Base-by-base conservation (phyloP, 2,888 invertebrate species). In the Onchidella celtica region DNA sequence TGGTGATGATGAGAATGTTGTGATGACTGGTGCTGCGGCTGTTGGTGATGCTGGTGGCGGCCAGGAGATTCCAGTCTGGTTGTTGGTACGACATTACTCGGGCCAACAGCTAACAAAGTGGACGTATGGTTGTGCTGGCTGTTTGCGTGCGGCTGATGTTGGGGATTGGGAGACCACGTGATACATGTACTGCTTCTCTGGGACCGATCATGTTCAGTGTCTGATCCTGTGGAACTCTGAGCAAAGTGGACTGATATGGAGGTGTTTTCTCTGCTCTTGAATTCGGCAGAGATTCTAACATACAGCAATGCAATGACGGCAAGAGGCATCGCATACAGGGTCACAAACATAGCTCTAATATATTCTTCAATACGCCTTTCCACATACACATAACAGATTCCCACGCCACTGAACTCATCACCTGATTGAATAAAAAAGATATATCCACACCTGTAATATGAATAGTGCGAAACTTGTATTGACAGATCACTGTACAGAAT, bases 291-390 rank as follows among this genome's bases (percentile, higher is more conserved):
- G 70, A 95, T 95, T 88, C 95, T 94, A 68, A 96, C 95, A 89
- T 95, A 95, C 38, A 96, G 93, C 90, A 95, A 96, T 2, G 95
- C 95, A 81, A 95, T 94, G 70, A 95, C 93, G 2, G 95, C 94
- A 79, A 95, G 89, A 0, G 95, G 95, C 77, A 94, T 93, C 76
- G 94, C 94, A 88, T 95, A 95, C 68, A 93, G 80, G 2, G 90
- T 89, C 14, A 92, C 91, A 84, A 92, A 92, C 85, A 93, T 89
- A 0, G 91, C 92, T 29, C 92, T 87, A 47, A 92, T 89, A 83
- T 92, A 93, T 83, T 92, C 92, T 81, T 92, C 91, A 40, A 90
- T 90, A 17, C 88, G 78, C 34, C 90, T 88, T 34, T 83, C 86
- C 73, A 89, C 86, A 83, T 88, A 89, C 11, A 92, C 86, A 72